Base-by-base conservation (phyloP, 37 sponge, comb jelly and placozoan species). In the Tethya wilhelma region DNA sequence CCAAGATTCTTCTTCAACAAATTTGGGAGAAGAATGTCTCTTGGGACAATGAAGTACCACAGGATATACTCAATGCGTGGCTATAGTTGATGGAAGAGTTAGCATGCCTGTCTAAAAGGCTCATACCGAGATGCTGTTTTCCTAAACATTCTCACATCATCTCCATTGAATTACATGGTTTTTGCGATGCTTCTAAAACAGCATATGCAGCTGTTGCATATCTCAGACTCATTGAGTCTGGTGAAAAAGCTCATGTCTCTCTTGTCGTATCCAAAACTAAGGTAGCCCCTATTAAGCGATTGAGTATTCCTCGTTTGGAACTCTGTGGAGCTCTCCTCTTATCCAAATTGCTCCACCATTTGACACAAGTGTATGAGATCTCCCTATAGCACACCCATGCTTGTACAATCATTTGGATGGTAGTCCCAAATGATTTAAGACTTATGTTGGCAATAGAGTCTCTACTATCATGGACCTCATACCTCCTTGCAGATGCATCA, bases 1-100 rank as follows among this genome's bases (percentile, higher is more conserved):
- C 57, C 63, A 75, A 75, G 64, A 59, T 75, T 41, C 39, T 75
- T 19, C 34, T 75, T 7, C 77, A 75, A 56, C 63, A 41, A 22
- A 37, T 57, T 4, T 75, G 77, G 77, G 63, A 75, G 42, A 37
- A 25, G 9, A 59, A 59, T 9, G 3, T 75, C 39, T 38, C 20
- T 11, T 75, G 77, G 63, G 77, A 75, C 63, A 41, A 59, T 30
- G 4, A 23, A 11, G 38, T 75, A 6, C 62, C 63, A 6, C 22
- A 11, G 4, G 59, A 17, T 36, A 29, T 75, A 5, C 11, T 34
- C 8, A 5, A 36, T 4, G 17, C 59, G 17, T 75, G 77, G 77
- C 32, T 34, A 14, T 6, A 59, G n/a, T 59, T 36, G 62, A 28
- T 38, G 22, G 9, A 60, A 4, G 77, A 75, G 11, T 23, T 75